Base-by-base conservation (phyloP, 2,888 invertebrate genomes). In the Perizoma affinitatum region DNA sequence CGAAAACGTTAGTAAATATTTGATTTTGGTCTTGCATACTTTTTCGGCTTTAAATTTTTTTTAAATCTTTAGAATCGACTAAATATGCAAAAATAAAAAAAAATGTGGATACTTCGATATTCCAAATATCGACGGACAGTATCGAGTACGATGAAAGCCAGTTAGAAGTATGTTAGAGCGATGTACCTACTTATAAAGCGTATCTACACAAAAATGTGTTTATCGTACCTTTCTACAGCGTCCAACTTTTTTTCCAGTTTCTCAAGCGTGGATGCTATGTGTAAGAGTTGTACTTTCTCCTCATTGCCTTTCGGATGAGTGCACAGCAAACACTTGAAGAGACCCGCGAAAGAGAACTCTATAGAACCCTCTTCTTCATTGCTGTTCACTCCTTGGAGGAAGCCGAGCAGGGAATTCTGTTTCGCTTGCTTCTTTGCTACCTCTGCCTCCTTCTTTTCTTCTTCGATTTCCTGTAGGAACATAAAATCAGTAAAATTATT, bases 311-410 rank as follows among this genome's bases (percentile, higher is more conserved):
- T 97, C 10, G 97, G 97, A 78, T 98, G 97, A 0, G 98, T 98
- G 80, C 97, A 98, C 54, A 97, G 93, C 93, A 98, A 95, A 80
- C 97, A 97, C 74, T 97, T 97, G 87, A 98, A 98, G 4, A 98
- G 90, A 1, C 97, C 97, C 54, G 98, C 97, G 60, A 98, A 92
- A 0, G 97, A 97, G 72, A 98, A 95, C 82, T 98, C 97, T 54
- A 98, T 95, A 4, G 97, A 97, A 1, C 98, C 98, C 84, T 97
- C 96, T 72, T 97, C 97, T 70, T 96, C 96, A 22, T 94, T 94
- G 4, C 94, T 94, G 9, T 95, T 94, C 9, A 94, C 95, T 53
- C 95, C 95, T 88, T 96, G 96, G 33, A 97, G 88, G 76, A 97
- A 97, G 43, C 97, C 96, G 46, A 97, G 88, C 60, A 98, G 85